phyloP scores from a whole-genome alignment of 1,140 invertebrate genomes.

The Solenopsis fugax region DNA sequence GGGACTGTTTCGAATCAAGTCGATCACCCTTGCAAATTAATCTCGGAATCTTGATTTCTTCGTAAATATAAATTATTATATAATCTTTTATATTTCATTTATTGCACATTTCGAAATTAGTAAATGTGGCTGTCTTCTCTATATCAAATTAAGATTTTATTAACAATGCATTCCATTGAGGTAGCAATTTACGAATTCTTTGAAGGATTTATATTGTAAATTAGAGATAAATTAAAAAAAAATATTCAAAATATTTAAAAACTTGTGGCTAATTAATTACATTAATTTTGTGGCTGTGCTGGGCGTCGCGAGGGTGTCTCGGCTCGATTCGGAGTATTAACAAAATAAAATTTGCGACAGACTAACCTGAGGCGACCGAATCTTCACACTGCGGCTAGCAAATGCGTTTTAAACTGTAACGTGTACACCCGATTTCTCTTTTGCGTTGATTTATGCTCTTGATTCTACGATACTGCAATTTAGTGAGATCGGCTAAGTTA shows the following conservation, averaged over 20 bases:
- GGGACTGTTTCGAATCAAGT: slow-evolving; percentile 75
- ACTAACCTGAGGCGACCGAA: slow-evolving; percentile 86
- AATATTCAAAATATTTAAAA: no score
- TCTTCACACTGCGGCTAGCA: slow-evolving; percentile 82
- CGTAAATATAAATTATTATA: neutral
- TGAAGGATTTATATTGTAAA: neutral
- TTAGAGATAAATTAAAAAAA: neutral
- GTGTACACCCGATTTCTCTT: slow-evolving; percentile 13
- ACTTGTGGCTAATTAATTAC: neutral
- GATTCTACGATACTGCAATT: slow-evolving; percentile 13
- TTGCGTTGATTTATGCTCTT: slow-evolving; percentile 34
- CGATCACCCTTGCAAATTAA: slow-evolving; percentile 62
- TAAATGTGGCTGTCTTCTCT: neutral
- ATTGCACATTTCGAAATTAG: neutral
- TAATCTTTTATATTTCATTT: neutral
- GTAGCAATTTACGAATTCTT: neutral
- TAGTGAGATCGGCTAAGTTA: slow-evolving; percentile 17
- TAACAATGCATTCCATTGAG: neutral
- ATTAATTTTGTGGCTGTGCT: neutral
- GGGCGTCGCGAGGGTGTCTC: slow-evolving; percentile 42
- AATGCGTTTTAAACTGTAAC: slow-evolving; percentile 25
- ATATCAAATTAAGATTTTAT: neutral
- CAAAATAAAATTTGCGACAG: slow-evolving; percentile 82
- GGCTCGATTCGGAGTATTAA: slow-evolving; percentile 77
- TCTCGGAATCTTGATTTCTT: neutral